A percentile compares a stretch with the other conserved stretches of the same genome.
Evolutionary conservation across 2,113 vertebrate species (phyloP).

Genomic region (Oryzias javanicus): DNA sequence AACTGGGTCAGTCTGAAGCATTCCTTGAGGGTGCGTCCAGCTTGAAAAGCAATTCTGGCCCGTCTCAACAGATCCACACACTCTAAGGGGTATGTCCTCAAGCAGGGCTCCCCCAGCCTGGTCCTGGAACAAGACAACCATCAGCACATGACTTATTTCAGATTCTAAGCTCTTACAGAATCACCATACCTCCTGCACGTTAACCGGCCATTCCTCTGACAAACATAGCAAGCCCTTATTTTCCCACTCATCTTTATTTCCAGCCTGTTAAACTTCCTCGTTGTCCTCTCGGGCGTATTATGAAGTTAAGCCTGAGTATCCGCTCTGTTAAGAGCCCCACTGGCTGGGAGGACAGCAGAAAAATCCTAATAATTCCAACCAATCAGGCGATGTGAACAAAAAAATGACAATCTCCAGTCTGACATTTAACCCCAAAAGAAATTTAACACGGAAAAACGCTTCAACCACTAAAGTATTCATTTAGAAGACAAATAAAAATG

Average conservation of each 20-base stretch:
- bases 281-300: slow-evolving; percentile 21
- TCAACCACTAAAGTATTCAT: not conserved
- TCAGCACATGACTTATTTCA: not conserved
- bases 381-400: slow-evolving; percentile 46
- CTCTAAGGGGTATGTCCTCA: slow-evolving; percentile 55
- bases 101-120: slow-evolving; percentile 58
- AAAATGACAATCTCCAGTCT: slow-evolving; percentile 7
- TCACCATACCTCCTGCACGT: slow-evolving; percentile 60
- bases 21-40: slow-evolving; percentile 61
- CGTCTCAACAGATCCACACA: slow-evolving; percentile 66
- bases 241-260: slow-evolving; percentile 50
- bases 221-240: slow-evolving; percentile 47
- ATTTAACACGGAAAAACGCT: not conserved
- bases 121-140: slow-evolving; percentile 57
- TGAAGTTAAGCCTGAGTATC: slow-evolving; percentile 24
- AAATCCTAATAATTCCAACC: slow-evolving; percentile 38
- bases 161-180: not conserved
- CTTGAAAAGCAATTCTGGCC: slow-evolving; percentile 64
- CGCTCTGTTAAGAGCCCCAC: slow-evolving; percentile 23
- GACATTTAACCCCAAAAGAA: not conserved
- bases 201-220: slow-evolving; percentile 63
- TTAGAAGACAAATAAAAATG: not conserved
- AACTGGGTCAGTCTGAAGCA: slow-evolving; percentile 72
- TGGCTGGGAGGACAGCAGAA: slow-evolving; percentile 11
- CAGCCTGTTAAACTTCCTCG: slow-evolving; percentile 11